Evolutionary conservation across 2,113 vertebrate species (phyloP), one percentile per base, ranked within the genome.

Genomic region (Indri indri): DNA sequence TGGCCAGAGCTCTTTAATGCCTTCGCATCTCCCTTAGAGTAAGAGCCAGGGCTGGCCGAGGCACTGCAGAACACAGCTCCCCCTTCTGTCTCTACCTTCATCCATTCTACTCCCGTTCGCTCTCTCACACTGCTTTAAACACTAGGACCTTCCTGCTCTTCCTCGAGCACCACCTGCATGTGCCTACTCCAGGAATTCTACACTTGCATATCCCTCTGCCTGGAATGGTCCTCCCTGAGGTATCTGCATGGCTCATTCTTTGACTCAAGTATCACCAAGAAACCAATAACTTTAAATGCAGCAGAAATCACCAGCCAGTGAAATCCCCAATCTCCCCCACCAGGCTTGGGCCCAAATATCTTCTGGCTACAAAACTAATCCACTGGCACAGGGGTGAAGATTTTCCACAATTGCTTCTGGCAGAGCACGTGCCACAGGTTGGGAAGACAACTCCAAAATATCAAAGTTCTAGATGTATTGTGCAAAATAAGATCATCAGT

Each of bases 41-140:
- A 63, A 70, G 32, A 54, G 11, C 32, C 16, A 91, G 22, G 57
- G 45, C 14, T 47, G 27, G 13, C 7, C 1, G 32, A 89, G 16
- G 11, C 23, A 14, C 30, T 83, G 0, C 0, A 80, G 40, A 57
- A 80, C 1, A 1, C 23, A 30, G 0, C 7, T 6, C 34, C 30
- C 27, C 73, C 34, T 84, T 17, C 8, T 12, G 7, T 74, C 25
- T 80, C 23, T 17, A 34, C 59, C 22, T 11, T 80, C 54, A 74
- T 54, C 50, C 57, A 8, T 25, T n/a, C 61, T 63, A 17, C 23
- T 57, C 20, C 40, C 32, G 18, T 23, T 59, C 34, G 34, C 22
- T 22, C 25, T 30, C 45, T 57, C 25, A 37, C 12, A 73, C 54
- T 57, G 42, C 27, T 11, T 85, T 65, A 81, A 86, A 80, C 6